Evolutionary conservation across 2,797 vertebrate species (phyloP).

Genomic region (Microtus californicus): DNA sequence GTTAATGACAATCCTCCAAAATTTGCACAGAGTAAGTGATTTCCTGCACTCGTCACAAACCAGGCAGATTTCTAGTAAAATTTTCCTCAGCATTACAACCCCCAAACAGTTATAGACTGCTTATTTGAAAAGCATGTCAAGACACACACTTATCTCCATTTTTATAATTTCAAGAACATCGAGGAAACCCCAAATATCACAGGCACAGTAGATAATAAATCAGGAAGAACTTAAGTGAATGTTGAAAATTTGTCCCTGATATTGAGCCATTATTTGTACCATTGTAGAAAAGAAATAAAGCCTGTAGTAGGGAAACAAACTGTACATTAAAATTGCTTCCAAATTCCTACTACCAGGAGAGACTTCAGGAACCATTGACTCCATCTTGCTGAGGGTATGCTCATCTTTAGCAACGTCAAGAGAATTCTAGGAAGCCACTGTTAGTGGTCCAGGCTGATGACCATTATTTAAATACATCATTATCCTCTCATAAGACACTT

Average conservation of each 20-base stretch:
- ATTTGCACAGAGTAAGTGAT: constrained; percentile 96
- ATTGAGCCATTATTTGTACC: not conserved
- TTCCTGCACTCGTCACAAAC: not conserved
- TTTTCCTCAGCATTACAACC: not conserved
- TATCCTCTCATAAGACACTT: too few relatives aligned
- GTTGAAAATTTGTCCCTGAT: not conserved
- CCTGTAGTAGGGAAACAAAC: not conserved
- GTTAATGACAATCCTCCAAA: constrained; percentile 99
- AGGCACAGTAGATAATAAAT: not conserved
- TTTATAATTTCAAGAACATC: not conserved
- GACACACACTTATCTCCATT: not conserved
- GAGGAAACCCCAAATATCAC: not conserved
- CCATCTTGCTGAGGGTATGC: not conserved
- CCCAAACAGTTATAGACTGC: not conserved
- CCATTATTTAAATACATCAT: not conserved
- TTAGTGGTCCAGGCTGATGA: not conserved
- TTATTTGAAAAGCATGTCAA: not conserved
- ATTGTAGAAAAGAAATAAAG: not conserved
- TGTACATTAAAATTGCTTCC: not conserved
- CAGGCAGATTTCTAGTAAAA: not conserved
- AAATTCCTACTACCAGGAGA: not conserved
- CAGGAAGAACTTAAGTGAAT: not conserved
- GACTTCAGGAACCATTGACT: too few relatives aligned
- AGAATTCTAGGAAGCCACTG: rapidly evolving
- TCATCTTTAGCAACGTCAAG: not conserved